Percentiles rank a stretch among this genome's conserved stretches.
phyloP scores from a whole-genome alignment of 2,797 vertebrate genomes.

The Gymnothorax javanicus region DNA sequence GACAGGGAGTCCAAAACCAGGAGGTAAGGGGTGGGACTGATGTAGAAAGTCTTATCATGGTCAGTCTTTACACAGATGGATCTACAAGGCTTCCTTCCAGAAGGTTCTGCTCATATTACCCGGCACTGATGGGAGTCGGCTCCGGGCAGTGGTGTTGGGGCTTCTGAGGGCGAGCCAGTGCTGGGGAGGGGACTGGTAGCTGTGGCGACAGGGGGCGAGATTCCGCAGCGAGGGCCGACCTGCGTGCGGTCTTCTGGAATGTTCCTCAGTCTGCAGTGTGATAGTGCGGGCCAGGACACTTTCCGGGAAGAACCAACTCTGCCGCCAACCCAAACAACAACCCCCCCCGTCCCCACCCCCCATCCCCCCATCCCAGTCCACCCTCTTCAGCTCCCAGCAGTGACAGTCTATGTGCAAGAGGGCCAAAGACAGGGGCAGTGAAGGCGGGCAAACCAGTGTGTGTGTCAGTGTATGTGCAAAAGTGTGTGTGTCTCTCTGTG shows the following conservation, averaged over 20 bases:
- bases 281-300: neutral
- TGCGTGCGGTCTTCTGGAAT: neutral
- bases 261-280: neutral
- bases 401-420: neutral
- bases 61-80: neutral
- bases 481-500: no score
- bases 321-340: neutral
- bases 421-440: neutral
- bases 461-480: neutral
- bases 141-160: neutral
- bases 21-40: neutral
- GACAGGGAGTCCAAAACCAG: neutral
- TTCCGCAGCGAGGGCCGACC: neutral
- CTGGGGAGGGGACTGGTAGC: neutral
- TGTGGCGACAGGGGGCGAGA: slow-evolving; percentile 11
- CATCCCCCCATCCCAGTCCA: no score
- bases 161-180: neutral
- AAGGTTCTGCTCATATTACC: neutral
- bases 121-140: neutral
- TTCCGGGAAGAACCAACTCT: neutral
- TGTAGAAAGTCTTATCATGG: neutral
- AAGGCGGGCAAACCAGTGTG: neutral
- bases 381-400: neutral
- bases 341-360: neutral
- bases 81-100: neutral